Conservation (phyloP, 2,888 invertebrate species). For the Drosophila quasianomalipes region DNA sequence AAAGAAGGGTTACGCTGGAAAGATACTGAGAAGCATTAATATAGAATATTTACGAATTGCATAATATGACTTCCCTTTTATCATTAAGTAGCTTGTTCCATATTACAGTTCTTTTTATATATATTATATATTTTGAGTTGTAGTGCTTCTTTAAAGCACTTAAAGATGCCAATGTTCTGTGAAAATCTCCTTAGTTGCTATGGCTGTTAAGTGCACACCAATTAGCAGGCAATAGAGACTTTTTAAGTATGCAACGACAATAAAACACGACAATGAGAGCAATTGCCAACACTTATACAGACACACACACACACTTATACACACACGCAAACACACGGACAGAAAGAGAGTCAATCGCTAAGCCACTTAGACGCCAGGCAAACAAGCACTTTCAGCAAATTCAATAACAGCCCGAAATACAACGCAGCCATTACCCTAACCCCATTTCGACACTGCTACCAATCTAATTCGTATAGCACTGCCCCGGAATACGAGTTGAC, state of each 20-base stretch:
- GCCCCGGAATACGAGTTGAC: constrained; percentile 30
- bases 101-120: neutral
- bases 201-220: constrained; percentile 33
- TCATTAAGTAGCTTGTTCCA: neutral
- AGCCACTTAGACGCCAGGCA: constrained; percentile 54
- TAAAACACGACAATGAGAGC: constrained; percentile 26
- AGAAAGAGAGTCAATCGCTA: constrained; percentile 17
- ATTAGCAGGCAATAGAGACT: constrained; percentile 34
- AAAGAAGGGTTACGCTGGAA: neutral
- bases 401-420: constrained; percentile 56
- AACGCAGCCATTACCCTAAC: constrained; percentile 13
- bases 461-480: constrained; percentile 26
- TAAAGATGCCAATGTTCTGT: neutral
- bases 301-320: too few relatives aligned
- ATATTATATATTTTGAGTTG: neutral
- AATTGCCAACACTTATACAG: constrained; percentile 24
- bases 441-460: neutral
- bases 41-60: neutral
- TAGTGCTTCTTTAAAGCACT: neutral
- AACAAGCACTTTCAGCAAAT: constrained; percentile 60
- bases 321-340: neutral
- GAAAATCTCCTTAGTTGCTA: constrained; percentile 15
- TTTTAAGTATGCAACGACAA: constrained; percentile 26
- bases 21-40: neutral
- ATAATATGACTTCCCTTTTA: neutral